These are phyloP conservation scores for Cephus pygmeus DNA, from an alignment of 2,888 invertebrate genomes.

Conservation along the genomic window DNA sequence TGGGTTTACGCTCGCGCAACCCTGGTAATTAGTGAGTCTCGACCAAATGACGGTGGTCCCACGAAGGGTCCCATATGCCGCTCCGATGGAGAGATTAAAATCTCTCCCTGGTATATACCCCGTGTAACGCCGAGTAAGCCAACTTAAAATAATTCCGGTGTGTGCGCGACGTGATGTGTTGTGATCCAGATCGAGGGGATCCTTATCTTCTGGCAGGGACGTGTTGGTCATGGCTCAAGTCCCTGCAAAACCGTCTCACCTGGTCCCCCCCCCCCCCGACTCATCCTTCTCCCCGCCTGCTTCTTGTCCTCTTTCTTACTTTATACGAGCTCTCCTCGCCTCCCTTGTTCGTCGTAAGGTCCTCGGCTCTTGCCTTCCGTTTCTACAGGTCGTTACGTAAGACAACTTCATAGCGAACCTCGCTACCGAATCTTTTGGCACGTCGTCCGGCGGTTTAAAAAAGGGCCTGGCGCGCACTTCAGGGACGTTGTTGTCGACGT, in stretches of 20 bases:
- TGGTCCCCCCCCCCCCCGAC: slow-evolving; percentile 47
- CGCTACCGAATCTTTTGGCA: neutral
- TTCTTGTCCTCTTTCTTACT: neutral
- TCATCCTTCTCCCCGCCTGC: slow-evolving; percentile 9
- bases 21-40: slow-evolving; percentile 61
- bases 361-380: neutral
- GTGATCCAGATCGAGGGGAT: slow-evolving; percentile 63
- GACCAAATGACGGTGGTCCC: slow-evolving; percentile 62
- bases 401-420: slow-evolving; percentile 10
- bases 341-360: neutral
- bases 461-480: too few species aligned
- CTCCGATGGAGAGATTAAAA: slow-evolving; percentile 46
- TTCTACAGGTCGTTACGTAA: slow-evolving; percentile 1
- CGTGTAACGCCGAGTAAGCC: slow-evolving; percentile 28
- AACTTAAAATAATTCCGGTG: slow-evolving; percentile 35
- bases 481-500: neutral
- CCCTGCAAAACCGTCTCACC: slow-evolving; percentile 61
- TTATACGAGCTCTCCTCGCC: neutral
- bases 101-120: slow-evolving; percentile 34
- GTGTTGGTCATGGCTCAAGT: slow-evolving; percentile 59
- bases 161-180: slow-evolving; percentile 46
- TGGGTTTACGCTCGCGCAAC: slow-evolving; percentile 61
- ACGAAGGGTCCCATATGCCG: slow-evolving; percentile 50
- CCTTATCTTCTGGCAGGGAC: slow-evolving; percentile 56
- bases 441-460: neutral